Evolutionary conservation across 1,140 invertebrate species (phyloP), one percentile per base, ranked within the genome.

Genomic region (Sesamia nonagrioides): DNA sequence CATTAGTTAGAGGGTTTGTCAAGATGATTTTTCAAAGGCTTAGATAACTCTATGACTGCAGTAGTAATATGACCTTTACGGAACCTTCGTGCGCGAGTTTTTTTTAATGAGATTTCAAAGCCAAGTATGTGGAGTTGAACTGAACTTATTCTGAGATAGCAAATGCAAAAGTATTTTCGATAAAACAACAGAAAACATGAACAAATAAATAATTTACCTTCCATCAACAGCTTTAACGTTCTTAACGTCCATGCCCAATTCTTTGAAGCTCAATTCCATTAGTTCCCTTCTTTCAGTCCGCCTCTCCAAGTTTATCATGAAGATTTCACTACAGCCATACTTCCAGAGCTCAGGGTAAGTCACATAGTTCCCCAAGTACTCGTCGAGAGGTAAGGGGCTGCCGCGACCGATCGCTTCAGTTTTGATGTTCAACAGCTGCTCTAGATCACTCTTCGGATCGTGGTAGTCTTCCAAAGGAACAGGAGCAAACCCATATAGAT

Each of bases 221-320:
- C 99, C 99, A 96, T 99, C 99, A 7, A 99, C 96, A 21, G 99
- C 99, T 80, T 97, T 95, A 8, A 98, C 90, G 73, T 96, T 91
- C 63, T 97, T 96, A 3, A 96, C 97, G 21, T 97, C 93, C 81
- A 99, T 95, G 1, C 98, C 98, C 0, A 99, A 93, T 86, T 98
- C 97, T 18, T 97, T 92, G 66, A 99, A 97, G 72, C 97, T 97
- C 33, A 95, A 85, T 58, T 96, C 82, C 98, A 99, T 99, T 88
- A 98, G 96, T 6, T 93, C 80, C 37, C 97, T 94, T 82, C 98
- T 95, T 84, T 99, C 98, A 0, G 96, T 96, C 81, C 99, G 95
- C 81, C 99, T 94, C 63, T 96, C 92, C 58, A 99, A 94, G 94
- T 99, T 99, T 15, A 99, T 99, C 96, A 99, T 96, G 88, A 97